Evolutionary conservation across 2,888 invertebrate genomes (phyloP).

Genomic region (Pheosia gnoma): DNA sequence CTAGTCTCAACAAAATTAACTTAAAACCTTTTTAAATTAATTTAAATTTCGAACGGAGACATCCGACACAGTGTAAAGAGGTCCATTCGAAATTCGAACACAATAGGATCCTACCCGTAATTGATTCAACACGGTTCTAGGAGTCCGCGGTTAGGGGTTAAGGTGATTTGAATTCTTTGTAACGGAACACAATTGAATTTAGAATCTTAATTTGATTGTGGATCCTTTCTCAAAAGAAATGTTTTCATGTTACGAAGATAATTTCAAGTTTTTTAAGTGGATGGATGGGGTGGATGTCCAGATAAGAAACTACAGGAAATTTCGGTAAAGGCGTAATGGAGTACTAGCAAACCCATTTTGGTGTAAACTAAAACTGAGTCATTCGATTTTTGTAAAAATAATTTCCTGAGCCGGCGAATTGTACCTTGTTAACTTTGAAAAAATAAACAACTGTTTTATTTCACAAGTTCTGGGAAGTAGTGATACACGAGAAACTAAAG

Average conservation of each 20-base stretch:
- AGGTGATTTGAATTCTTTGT: conserved; percentile 50
- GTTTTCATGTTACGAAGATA: not conserved
- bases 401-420: no score
- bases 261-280: no score
- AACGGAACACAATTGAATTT: conserved; percentile 56
- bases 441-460: no score
- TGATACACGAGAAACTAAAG: no score
- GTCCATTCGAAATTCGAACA: conserved; percentile 16
- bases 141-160: conserved; percentile 55
- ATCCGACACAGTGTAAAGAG: conserved; percentile 17
- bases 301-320: no score
- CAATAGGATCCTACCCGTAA: conserved; percentile 54
- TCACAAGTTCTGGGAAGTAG: no score
- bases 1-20: conserved; percentile 15
- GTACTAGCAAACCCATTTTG: no score
- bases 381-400: no score
- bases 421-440: no score
- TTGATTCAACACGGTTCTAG: conserved; percentile 69
- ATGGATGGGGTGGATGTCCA: no score
- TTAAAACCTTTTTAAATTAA: conserved; percentile 37
- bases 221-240: conserved; percentile 4
- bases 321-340: no score
- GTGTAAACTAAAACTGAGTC: no score
- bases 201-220: conserved; percentile 48
- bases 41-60: conserved; percentile 49